Percentiles rank a stretch among this genome's conserved stretches.
phyloP scores from a whole-genome alignment of 2,797 vertebrate species.

The Nannoperca obscura region DNA sequence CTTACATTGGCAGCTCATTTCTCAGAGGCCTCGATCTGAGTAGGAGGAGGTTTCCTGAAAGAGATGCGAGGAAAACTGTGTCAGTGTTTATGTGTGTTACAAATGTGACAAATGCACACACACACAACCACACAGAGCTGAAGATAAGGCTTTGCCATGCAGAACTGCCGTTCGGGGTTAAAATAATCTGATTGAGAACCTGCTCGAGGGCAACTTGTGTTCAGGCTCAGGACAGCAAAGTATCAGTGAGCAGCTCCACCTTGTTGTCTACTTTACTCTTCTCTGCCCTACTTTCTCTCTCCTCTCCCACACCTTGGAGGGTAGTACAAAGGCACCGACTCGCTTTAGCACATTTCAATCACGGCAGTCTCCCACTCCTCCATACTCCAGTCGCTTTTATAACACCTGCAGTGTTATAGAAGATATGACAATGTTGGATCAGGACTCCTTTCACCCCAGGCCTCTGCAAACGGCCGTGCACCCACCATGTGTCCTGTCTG shows the following conservation, averaged over 20 bases:
- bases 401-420: conserved; percentile 52
- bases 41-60: conserved; percentile 70
- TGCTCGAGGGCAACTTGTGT: conserved; percentile 59
- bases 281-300: conserved; percentile 71
- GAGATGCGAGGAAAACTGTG: conserved; percentile 52
- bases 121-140: conserved; percentile 7
- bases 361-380: conserved; percentile 66
- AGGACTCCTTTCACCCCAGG: conserved; percentile 25
- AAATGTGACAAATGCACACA: no score
- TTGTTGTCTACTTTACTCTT: conserved; percentile 54
- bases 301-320: conserved; percentile 47
- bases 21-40: conserved; percentile 57
- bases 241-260: conserved; percentile 61
- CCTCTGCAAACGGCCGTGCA: conserved; percentile 33
- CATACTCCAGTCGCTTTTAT: conserved; percentile 63
- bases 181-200: conserved; percentile 68
- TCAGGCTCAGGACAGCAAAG: conserved; percentile 49
- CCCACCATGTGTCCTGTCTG: conserved; percentile 30
- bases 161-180: conserved; percentile 52
- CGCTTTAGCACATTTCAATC: conserved; percentile 70
- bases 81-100: conserved; percentile 56
- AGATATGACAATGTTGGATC: conserved; percentile 41
- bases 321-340: conserved; percentile 57
- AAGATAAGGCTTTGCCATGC: conserved; percentile 50
- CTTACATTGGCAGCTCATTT: conserved; percentile 82